A percentile compares a stretch with the other conserved stretches of the same genome.
Evolutionary conservation across 2,888 invertebrate species (phyloP).

Genomic region (Aleiodes alternator): DNA sequence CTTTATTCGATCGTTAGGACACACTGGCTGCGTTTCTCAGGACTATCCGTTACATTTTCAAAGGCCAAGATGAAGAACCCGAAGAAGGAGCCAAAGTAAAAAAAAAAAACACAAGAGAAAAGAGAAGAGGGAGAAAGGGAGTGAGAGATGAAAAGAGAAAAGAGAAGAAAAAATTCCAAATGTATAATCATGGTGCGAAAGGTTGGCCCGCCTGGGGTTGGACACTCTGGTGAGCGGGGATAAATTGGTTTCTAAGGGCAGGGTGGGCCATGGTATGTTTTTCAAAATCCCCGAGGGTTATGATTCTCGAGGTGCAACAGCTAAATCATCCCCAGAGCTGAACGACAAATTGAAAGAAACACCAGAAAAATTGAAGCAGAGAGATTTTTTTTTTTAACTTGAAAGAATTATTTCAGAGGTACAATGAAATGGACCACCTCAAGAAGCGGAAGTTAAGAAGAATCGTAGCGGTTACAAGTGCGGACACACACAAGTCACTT

Average conservation of each 20-base stretch:
- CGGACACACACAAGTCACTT: constrained; percentile 47
- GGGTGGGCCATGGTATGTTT: constrained; percentile 23
- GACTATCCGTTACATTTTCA: constrained; percentile 54
- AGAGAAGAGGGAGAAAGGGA: constrained; percentile 4
- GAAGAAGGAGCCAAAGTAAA: constrained; percentile 10
- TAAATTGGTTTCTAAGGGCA: constrained; percentile 40
- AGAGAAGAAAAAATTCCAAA: constrained; percentile 37
- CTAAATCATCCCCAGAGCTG: neutral
- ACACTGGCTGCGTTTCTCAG: constrained; percentile 48
- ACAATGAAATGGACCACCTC: constrained; percentile 4
- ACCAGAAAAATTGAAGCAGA: neutral
- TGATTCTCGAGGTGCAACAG: neutral
- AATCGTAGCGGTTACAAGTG: constrained; percentile 7
- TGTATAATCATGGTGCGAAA: constrained; percentile 44
- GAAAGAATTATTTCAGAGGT: neutral
- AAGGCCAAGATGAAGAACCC: constrained; percentile 31
- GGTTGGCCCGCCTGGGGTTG: constrained; percentile 43
- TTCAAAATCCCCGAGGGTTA: neutral
- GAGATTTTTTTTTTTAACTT: neutral
- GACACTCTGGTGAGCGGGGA: constrained; percentile 35
- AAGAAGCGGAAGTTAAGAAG: constrained; percentile 1
- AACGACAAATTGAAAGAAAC: neutral
- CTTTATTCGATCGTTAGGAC: constrained; percentile 31
- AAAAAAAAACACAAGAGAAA: constrained; percentile 10
- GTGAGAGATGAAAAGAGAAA: constrained; percentile 23